Evolutionary conservation across 2,797 vertebrate genomes (phyloP).

Genomic region (Tarsius wallacei): DNA sequence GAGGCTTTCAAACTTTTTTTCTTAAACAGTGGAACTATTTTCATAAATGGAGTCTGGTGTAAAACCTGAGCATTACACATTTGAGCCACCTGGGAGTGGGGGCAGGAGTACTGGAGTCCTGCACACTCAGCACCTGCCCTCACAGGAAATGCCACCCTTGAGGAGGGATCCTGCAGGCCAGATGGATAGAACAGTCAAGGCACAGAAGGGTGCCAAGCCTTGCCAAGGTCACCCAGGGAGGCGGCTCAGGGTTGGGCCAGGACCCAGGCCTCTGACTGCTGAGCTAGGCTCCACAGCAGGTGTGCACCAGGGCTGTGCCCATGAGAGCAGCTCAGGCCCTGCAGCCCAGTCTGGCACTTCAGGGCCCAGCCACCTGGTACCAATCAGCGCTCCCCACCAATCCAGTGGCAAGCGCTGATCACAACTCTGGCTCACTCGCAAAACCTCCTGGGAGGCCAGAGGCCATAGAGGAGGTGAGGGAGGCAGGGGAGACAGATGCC

Average conservation of each 20-base stretch:
- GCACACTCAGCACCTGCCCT: background rate
- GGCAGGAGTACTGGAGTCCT: background rate
- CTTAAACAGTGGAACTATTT: background rate
- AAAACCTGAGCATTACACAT: slow-evolving; percentile 1
- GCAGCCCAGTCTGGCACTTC: slow-evolving; percentile 33
- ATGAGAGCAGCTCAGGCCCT: background rate
- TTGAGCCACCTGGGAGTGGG: background rate
- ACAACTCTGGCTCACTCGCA: slow-evolving; percentile 59
- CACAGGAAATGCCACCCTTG: background rate
- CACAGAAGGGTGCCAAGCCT: background rate
- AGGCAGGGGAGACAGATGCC: slow-evolving; percentile 79
- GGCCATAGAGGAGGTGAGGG: slow-evolving; percentile 76
- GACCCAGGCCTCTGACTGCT: background rate
- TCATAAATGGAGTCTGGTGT: background rate
- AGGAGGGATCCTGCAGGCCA: background rate
- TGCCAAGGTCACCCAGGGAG: background rate
- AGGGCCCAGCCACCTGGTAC: slow-evolving; percentile 69
- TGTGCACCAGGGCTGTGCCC: slow-evolving; percentile 1
- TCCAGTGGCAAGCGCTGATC: slow-evolving; percentile 63
- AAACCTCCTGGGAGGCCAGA: slow-evolving; percentile 80
- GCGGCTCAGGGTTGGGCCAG: background rate
- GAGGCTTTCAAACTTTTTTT: background rate
- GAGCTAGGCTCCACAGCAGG: slow-evolving; percentile 10
- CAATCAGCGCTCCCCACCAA: slow-evolving; percentile 68
- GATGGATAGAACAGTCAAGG: background rate